phyloP scores from a whole-genome alignment of 2,113 vertebrate species.

The Prietella phreatophila region DNA sequence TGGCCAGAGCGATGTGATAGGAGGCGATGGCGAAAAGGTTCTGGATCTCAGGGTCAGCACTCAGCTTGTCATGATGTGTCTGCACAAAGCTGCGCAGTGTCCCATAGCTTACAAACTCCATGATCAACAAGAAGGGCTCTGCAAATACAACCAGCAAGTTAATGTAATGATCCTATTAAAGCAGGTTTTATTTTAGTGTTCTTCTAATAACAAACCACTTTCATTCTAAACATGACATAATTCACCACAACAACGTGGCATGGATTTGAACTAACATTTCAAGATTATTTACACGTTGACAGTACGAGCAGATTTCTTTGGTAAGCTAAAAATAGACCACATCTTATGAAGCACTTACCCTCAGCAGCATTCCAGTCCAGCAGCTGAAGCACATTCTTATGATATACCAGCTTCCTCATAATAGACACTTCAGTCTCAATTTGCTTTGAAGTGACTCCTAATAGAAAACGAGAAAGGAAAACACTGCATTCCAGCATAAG shows the following conservation, averaged over 20 bases:
- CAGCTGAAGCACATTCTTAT: slow-evolving; percentile 74
- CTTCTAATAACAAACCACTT: neutral
- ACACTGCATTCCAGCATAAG: too few species aligned
- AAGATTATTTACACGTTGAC: too few species aligned
- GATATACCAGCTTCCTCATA: slow-evolving; percentile 73
- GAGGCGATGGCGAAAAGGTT: slow-evolving; percentile 68
- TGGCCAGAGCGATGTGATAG: slow-evolving; percentile 73
- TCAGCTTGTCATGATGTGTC: slow-evolving; percentile 60
- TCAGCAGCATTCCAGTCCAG: slow-evolving; percentile 71
- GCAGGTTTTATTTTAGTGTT: neutral
- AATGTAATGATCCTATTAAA: neutral
- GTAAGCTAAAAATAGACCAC: neutral
- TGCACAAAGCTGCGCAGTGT: slow-evolving; percentile 73
- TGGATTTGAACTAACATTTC: neutral
- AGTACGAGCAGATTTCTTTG: neutral
- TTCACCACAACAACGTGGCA: neutral
- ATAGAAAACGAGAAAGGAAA: neutral
- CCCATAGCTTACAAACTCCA: slow-evolving; percentile 72
- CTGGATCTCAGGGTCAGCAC: slow-evolving; percentile 64
- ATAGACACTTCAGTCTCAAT: slow-evolving; percentile 68
- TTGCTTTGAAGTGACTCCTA: slow-evolving; percentile 64
- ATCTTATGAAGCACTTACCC: slow-evolving; percentile 54
- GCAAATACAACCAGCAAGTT: slow-evolving; percentile 17
- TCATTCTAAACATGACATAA: neutral
- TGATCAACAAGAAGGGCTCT: slow-evolving; percentile 72